Conservation (phyloP, 2,797 vertebrate species). For the Micropoecilia bifurca region DNA sequence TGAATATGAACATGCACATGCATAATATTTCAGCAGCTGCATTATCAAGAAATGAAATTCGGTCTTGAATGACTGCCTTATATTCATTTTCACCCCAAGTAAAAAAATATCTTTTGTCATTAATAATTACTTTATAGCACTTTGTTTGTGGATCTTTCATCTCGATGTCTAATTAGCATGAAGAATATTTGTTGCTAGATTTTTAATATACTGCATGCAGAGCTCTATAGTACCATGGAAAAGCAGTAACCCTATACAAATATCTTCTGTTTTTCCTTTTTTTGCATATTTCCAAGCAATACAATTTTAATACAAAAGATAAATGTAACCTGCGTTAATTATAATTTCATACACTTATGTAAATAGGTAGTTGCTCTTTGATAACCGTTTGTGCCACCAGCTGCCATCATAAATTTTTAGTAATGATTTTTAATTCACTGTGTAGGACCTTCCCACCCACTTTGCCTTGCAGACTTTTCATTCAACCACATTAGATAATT, state of each 20-base stretch:
- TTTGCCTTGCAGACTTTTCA: not conserved
- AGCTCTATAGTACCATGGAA: not conserved
- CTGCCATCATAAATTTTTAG: not conserved
- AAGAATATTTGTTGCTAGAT: conserved; percentile 11
- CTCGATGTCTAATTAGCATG: conserved; percentile 7
- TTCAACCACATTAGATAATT: not conserved
- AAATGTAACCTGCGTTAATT: not conserved
- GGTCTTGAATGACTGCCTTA: conserved; percentile 3
- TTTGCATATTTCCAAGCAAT: not conserved
- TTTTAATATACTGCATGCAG: conserved; percentile 21
- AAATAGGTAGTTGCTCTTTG: not conserved
- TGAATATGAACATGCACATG: conserved; percentile 5
- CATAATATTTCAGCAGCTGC: conserved; percentile 16
- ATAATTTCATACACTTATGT: not conserved
- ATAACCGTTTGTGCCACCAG: not conserved
- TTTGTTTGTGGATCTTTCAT: not conserved
- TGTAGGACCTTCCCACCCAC: not conserved
- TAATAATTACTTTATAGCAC: conserved; percentile 15
- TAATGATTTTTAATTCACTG: not conserved
- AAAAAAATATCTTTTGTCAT: conserved; percentile 15
- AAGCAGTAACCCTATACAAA: not conserved
- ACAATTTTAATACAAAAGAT: not conserved
- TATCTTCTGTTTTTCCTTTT: not conserved
- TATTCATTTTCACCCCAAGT: conserved; percentile 11
- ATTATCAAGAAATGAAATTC: conserved; percentile 22